These are phyloP conservation scores for Tetragnatha montana DNA, from an alignment of 2,888 invertebrate genomes.

Conservation along the genomic window DNA sequence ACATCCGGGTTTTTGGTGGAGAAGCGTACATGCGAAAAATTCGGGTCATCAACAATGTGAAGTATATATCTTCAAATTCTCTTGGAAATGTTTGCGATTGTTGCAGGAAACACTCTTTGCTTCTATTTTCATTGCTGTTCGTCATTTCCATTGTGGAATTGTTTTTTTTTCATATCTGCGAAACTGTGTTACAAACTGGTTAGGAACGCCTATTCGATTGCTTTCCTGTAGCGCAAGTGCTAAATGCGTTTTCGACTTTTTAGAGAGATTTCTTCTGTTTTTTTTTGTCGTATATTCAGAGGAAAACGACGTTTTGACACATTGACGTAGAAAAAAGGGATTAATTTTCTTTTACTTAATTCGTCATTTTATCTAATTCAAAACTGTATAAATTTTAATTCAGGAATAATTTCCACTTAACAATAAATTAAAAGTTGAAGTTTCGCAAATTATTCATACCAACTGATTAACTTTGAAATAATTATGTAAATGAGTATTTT, in stretches of 20 bases:
- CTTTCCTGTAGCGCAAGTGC: not conserved
- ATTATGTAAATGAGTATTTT: too few relatives aligned
- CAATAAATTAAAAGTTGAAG: too few relatives aligned
- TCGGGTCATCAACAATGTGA: slow-evolving; percentile 51
- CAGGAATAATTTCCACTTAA: too few relatives aligned
- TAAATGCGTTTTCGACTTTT: not conserved
- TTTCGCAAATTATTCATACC: too few relatives aligned
- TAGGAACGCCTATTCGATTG: not conserved
- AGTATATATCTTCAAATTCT: slow-evolving; percentile 10
- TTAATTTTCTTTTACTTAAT: too few relatives aligned
- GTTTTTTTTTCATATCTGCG: not conserved
- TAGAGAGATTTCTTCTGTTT: not conserved
- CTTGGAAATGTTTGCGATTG: slow-evolving; percentile 30
- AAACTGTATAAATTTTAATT: too few relatives aligned
- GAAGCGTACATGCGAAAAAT: slow-evolving; percentile 64
- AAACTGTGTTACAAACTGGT: not conserved
- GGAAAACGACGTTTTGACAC: too few relatives aligned
- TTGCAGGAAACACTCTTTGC: slow-evolving; percentile 11
- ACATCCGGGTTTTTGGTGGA: slow-evolving; percentile 63
- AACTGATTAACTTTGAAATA: too few relatives aligned
- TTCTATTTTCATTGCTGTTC: not conserved
- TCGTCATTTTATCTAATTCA: too few relatives aligned
- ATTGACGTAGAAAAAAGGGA: too few relatives aligned
- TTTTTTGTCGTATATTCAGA: too few relatives aligned
- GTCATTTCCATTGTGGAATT: not conserved